Conservation (phyloP, 2,113 vertebrate species). For the Menura novaehollandiae region DNA sequence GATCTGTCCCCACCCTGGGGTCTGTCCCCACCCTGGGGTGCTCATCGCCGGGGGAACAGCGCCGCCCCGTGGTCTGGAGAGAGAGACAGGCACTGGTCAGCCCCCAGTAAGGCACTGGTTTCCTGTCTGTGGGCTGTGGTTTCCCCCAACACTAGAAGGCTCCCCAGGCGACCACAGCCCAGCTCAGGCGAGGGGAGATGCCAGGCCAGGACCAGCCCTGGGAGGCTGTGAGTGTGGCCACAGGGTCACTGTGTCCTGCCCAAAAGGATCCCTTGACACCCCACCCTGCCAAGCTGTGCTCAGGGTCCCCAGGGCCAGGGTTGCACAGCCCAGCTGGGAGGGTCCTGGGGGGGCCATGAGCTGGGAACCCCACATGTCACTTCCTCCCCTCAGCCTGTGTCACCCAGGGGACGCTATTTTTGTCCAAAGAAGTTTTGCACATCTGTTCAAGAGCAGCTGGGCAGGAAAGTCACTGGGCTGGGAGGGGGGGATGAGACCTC, state of each 20-base stretch:
- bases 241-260: fast-evolving
- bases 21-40: background rate
- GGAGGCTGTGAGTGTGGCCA: fast-evolving
- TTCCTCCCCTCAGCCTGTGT: background rate
- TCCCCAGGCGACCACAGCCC: background rate
- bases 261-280: background rate
- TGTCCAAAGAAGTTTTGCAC: background rate
- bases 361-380: background rate
- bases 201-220: background rate
- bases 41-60: background rate
- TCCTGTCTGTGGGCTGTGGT: background rate
- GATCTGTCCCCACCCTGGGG: no score
- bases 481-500: background rate
- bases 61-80: background rate
- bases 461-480: background rate
- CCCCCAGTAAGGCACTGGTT: background rate
- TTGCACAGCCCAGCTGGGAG: background rate
- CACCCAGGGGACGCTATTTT: conserved; percentile 21
- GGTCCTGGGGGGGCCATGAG: background rate
- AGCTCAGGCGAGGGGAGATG: background rate
- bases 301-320: background rate
- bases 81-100: background rate
- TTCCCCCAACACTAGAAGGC: background rate
- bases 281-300: fast-evolving
- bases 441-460: conserved; percentile 51